phyloP scores from a whole-genome alignment of 2,113 vertebrate genomes.

The human (Homo sapiens) region GRCh38 chr4:115741001-115741500 shows the following conservation, averaged over 20 bases:
- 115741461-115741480: neutral
- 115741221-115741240: neutral
- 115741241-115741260: neutral
- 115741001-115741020: conserved; percentile 79
- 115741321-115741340: neutral
- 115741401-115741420: neutral
- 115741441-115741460: neutral
- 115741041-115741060: conserved; percentile 73
- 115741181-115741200: neutral
- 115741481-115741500: neutral
- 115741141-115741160: conserved; percentile 63
- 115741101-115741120: conserved; percentile 59
- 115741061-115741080: conserved; percentile 78
- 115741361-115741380: neutral
- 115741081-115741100: conserved; percentile 78
- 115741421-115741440: neutral
- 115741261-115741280: neutral
- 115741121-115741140: neutral
- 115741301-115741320: neutral
- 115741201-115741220: neutral
- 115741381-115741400: neutral
- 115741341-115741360: neutral
- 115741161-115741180: conserved; percentile 47
- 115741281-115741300: neutral
- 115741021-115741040: conserved; percentile 75